A percentile compares a stretch with the other conserved stretches of the same genome.
Evolutionary conservation across 2,888 invertebrate species (phyloP).

Genomic region (Hypolimnas misippus): DNA sequence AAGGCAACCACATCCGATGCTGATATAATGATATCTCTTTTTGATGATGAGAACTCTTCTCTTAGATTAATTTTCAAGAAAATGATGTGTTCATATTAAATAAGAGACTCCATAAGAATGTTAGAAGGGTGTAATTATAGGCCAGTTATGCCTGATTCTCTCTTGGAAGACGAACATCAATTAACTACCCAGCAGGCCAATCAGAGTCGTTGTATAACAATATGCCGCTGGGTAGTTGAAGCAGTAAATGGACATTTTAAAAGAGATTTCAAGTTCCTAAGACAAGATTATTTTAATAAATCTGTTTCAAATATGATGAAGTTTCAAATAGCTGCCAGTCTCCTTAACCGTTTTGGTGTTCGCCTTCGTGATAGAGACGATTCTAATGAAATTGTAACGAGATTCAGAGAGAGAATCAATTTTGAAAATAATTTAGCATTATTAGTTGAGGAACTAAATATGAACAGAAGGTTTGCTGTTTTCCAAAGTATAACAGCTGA

Average conservation of each 20-base stretch:
- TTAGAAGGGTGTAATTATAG: constrained; percentile 25
- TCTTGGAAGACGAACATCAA: constrained; percentile 18
- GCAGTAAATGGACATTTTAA: constrained; percentile 34
- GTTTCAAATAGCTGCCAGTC: constrained; percentile 37
- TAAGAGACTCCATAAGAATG: constrained; percentile 21
- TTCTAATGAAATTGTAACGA: too few species aligned
- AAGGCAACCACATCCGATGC: constrained; percentile 37
- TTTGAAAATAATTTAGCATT: not conserved
- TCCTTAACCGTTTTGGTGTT: constrained; percentile 4
- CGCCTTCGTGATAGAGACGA: not conserved
- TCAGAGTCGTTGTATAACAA: constrained; percentile 28
- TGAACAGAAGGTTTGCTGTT: not conserved
- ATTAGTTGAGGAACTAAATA: not conserved
- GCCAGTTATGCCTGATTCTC: constrained; percentile 29
- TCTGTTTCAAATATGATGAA: too few species aligned
- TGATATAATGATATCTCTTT: constrained; percentile 31
- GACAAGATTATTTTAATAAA: constrained; percentile 31
- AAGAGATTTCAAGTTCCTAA: constrained; percentile 30
- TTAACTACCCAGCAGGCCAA: constrained; percentile 36
- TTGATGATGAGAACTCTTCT: constrained; percentile 2
- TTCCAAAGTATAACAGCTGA: not conserved
- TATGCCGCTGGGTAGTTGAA: constrained; percentile 37
- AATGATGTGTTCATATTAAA: constrained; percentile 30
- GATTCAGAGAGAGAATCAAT: not conserved
- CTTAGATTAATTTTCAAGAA: not conserved